Evolutionary conservation across 2,797 vertebrate species (phyloP), one percentile per base, ranked within the genome.

Genomic region (Cyclura pinguis): DNA sequence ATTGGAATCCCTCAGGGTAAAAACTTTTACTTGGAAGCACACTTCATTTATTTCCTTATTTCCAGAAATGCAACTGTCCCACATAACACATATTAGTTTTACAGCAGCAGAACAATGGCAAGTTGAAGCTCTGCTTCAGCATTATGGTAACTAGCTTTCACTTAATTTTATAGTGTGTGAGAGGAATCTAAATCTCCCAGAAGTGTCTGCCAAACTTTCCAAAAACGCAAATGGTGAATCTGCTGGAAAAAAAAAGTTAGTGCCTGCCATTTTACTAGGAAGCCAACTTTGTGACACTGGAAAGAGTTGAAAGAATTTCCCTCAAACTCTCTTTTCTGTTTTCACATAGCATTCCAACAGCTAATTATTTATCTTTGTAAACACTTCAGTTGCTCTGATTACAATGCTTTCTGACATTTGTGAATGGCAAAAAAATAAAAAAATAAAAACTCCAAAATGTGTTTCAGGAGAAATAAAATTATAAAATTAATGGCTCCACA

Each of bases 331-430:
- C n/a, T 69, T 29, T 69, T 69, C 67, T 32, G 9, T 76, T 86
- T 77, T 78, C 89, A 88, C 80, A 83, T 35, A 72, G 4, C 88
- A 84, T 86, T 89, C 88, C 87, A 78, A 91, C 10, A 67, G 24
- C 73, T 92, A 90, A 88, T 91, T 91, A 87, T 90, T 90, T 91
- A 87, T 91, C 22, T 81, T 38, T 86, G 20, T 81, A 84, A 80
- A 69, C 85, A 64, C 84, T 2, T 0, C 47, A 92, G 69, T 47
- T 93, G 38, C 42, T 92, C n/a, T 89, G 0, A 0, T 86, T 83
- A 90, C 52, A 83, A 55, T 55, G 38, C 80, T 55, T 59, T 24
- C 76, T 88, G 18, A 90, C 1, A 1, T 72, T 86, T 91, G 86
- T 89, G 76, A 89, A 93, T 52, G 80, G 84, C 62, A 50, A 35